These are phyloP conservation scores for Anneissia japonica DNA, from an alignment of 35 echinoderm and acorn worm genomes.

Conservation along the genomic window DNA sequence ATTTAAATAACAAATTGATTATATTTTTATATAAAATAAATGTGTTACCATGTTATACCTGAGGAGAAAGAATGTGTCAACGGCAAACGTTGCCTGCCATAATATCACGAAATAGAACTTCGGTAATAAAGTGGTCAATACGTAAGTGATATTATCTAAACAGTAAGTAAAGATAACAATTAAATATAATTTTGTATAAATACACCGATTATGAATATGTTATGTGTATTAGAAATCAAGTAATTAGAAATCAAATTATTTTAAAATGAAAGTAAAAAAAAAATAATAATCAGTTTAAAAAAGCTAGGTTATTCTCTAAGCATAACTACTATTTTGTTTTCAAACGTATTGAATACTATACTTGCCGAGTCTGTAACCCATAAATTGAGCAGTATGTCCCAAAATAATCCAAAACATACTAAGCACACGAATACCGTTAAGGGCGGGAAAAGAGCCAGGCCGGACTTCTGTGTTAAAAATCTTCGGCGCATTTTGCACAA, in stretches of 20 bases:
- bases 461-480: conserved; percentile 52
- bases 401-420: conserved; percentile 96
- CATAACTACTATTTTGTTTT: too few species aligned
- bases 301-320: too few species aligned
- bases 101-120: neutral
- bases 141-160: conserved; percentile 16
- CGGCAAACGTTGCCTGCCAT: conserved; percentile 13
- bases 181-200: too few species aligned
- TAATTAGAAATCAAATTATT: too few species aligned
- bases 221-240: too few species aligned
- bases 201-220: too few species aligned
- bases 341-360: too few species aligned
- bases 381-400: conserved; percentile 31
- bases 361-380: neutral
- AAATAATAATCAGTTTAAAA: too few species aligned
- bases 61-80: conserved; percentile 29
- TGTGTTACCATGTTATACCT: conserved; percentile 8
- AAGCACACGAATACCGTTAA: conserved; percentile 85
- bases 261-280: too few species aligned
- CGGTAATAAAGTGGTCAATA: neutral
- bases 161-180: too few species aligned
- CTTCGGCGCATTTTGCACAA: conserved; percentile 42
- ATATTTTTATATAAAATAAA: neutral
- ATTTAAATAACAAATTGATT: neutral
- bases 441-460: conserved; percentile 19